A percentile compares a stretch with the other conserved stretches of the same genome.
phyloP scores from a whole-genome alignment of 2,113 vertebrate species.

The Carassius gibelio region DNA sequence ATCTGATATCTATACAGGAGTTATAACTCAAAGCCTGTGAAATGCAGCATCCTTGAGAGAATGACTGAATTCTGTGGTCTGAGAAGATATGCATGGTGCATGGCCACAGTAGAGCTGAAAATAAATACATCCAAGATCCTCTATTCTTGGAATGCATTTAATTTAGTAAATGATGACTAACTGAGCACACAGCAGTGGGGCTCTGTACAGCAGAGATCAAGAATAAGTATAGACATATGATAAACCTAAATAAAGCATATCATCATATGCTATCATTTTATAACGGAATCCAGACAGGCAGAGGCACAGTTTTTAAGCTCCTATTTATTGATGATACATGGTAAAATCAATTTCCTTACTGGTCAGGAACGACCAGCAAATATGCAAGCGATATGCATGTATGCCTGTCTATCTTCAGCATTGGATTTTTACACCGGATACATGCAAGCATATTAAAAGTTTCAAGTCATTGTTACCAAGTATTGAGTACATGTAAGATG shows the following conservation, averaged over 20 bases:
- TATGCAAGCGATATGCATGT: no score
- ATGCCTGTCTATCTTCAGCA: no score
- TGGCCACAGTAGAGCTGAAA: constrained; percentile 40
- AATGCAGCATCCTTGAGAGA: not conserved
- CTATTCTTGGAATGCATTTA: constrained; percentile 69
- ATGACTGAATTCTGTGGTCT: not conserved
- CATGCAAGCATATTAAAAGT: no score
- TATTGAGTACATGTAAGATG: not conserved
- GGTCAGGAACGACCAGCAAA: not conserved
- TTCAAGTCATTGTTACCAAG: not conserved
- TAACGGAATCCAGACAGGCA: not conserved
- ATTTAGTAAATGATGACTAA: constrained; percentile 65
- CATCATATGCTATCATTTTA: not conserved
- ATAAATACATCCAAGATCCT: constrained; percentile 47
- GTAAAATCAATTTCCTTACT: not conserved
- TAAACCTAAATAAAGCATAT: not conserved
- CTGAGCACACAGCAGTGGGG: constrained; percentile 67
- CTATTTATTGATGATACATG: not conserved
- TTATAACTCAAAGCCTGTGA: no score
- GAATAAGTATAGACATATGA: constrained; percentile 30
- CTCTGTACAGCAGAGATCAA: constrained; percentile 48
- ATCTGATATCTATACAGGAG: no score
- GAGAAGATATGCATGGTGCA: constrained; percentile 2
- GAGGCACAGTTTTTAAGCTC: not conserved
- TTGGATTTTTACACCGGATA: no score